Base-by-base conservation (phyloP, 2,888 invertebrate genomes). In the Archaeoteleia sp. region DNA sequence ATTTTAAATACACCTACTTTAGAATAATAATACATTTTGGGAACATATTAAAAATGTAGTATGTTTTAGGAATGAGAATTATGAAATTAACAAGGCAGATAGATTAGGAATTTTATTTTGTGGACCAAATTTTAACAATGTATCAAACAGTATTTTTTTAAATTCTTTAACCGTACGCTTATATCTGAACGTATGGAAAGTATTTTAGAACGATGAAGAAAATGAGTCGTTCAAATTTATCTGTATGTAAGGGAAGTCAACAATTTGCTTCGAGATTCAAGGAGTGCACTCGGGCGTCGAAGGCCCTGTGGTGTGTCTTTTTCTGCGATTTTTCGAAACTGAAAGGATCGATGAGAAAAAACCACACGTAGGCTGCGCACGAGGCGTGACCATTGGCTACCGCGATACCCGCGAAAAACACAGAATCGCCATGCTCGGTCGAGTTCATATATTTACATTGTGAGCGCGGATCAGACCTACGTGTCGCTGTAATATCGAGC, bases 321-420 rank as follows among this genome's bases (percentile, higher is more conserved):
- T 76, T 75, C 49, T 63, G 32, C 60, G 53, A 74, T 74, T 75
- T 78, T 75, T 77, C 77, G 72, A 77, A 77, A 74, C 68, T 70
- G 73, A 75, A 73, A 73, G 68, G 70, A 60, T 42, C 70, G 75
- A 71, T 70, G 69, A 55, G 67, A 67, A 75, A 65, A 72, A 74
- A 75, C 72, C 73, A 74, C 76, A 71, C 74, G 76, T 76, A 70
- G 70, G 62, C 70, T 72, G 77, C 25, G 72, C 75, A 62, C 67
- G 61, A 75, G 73, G 74, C 78, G 77, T 78, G 78, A 78, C 78
- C 74, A 71, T 58, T 68, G 74, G 74, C 77, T 79, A 77, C 76
- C 75, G 76, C 75, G 76, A 75, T 77, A 78, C 77, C 72, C 74
- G 62, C 71, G 78, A 79, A 79, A 79, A 79, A 79, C 74, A 62